A percentile compares a stretch with the other conserved stretches of the same genome.
Conservation (phyloP, 2,888 invertebrate genomes). For the Mythimna vitellina region DNA sequence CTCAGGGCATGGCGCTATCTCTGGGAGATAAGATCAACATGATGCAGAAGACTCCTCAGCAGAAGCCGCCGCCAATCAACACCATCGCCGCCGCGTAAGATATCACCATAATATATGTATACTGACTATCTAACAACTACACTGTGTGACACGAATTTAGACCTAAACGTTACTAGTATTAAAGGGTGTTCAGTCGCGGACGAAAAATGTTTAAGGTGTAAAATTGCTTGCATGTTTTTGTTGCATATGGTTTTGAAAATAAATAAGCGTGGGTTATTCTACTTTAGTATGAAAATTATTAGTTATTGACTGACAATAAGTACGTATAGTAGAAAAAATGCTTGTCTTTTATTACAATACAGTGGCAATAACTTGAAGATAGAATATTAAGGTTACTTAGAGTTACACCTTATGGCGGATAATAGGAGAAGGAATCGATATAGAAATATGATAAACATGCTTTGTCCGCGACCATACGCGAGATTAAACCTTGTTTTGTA, state of each 20-base stretch:
- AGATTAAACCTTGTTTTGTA: slow-evolving; percentile 20
- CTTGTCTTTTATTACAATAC: background rate
- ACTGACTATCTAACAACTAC: slow-evolving; percentile 54
- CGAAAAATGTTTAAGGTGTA: slow-evolving; percentile 7
- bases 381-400: background rate
- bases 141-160: slow-evolving; percentile 53
- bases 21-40: slow-evolving; percentile 99
- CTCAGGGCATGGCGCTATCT: slow-evolving; percentile 99
- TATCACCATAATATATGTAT: slow-evolving; percentile 26
- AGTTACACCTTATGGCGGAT: background rate
- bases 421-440: background rate
- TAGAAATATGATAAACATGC: slow-evolving; percentile 11
- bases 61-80: slow-evolving; percentile 75
- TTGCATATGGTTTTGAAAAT: background rate
- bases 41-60: slow-evolving; percentile 94
- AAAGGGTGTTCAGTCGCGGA: background rate
- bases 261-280: background rate
- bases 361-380: background rate
- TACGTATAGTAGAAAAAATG: too few species aligned
- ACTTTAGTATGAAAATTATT: background rate
- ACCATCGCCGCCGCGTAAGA: slow-evolving; percentile 79
- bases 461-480: background rate
- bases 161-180: slow-evolving; percentile 26
- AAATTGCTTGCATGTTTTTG: slow-evolving; percentile 31
- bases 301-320: background rate